Evolutionary conservation across 2,888 invertebrate species (phyloP).

Genomic region (Lycaena phlaeas): DNA sequence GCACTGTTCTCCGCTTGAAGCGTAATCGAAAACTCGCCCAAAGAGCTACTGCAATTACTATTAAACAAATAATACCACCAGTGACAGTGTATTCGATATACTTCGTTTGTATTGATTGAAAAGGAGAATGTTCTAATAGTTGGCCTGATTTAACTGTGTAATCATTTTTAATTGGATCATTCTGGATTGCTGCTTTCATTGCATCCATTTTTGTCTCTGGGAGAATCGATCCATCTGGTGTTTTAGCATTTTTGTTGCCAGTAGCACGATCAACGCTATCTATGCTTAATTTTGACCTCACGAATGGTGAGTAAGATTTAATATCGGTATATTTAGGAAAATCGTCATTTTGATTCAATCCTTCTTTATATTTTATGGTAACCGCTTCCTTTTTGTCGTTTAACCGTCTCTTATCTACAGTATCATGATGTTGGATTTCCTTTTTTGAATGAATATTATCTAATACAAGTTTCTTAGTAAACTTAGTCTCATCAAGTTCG

Average conservation of each 20-base stretch:
- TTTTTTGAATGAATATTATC: not conserved
- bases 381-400: not conserved
- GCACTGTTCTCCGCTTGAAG: conserved; percentile 46
- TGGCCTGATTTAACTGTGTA: conserved; percentile 39
- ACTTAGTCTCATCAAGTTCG: not conserved
- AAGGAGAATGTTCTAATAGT: conserved; percentile 51
- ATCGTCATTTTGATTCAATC: conserved; percentile 33
- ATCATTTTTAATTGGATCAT: conserved; percentile 25
- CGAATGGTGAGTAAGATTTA: conserved; percentile 27
- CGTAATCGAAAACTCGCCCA: conserved; percentile 62
- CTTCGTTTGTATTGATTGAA: conserved; percentile 39
- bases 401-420: not conserved
- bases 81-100: conserved; percentile 67
- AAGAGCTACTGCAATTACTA: conserved; percentile 68
- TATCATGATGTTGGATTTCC: not conserved
- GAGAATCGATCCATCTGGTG: not conserved
- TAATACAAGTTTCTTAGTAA: not conserved
- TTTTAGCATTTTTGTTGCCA: not conserved
- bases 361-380: not conserved
- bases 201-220: not conserved
- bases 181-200: conserved; percentile 23
- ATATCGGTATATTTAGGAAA: conserved; percentile 44
- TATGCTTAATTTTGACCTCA: not conserved
- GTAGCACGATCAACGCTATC: not conserved
- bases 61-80: conserved; percentile 70